Evolutionary conservation across 2,113 vertebrate genomes (phyloP), one percentile per base, ranked within the genome.

Genomic region (Sardina pilchardus): DNA sequence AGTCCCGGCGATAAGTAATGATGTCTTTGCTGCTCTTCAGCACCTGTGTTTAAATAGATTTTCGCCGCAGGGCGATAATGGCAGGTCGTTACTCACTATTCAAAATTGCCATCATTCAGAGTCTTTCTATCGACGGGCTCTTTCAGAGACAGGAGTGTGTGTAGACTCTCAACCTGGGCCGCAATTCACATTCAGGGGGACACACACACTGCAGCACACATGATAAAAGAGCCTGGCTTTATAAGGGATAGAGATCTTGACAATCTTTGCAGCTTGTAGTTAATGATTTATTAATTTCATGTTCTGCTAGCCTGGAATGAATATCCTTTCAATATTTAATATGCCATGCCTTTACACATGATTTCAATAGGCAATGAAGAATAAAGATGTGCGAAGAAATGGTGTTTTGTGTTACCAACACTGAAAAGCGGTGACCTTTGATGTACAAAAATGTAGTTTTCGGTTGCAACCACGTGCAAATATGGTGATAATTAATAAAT

Each of bases 291-390:
- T 95, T 94, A 85, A 93, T 90, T 88, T 88, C 87, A 89, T 92
- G 91, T 92, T 92, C 90, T 90, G 89, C 88, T 90, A 88, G 90
- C 87, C 86, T 85, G 82, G 88, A 93, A 95, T 91, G 87, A 91
- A 94, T 90, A 89, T 90, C 88, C 81, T 84, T 86, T 94, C 92
- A 93, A 94, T 94, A 93, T 92, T 93, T 94, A 84, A 94, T 93
- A 88, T 85, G 89, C 81, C 86, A n/a, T 56, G 50, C 88, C 85
- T 92, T 90, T 89, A 87, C 82, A 91, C 89, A 88, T 90, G 90
- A 89, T 92, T 91, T 87, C 84, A 90, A 91, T 88, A 91, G 87
- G 17, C 71, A 42, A 71, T 39, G 56, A 8, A 34, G 17, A 24
- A 53, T 36, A 43, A 6, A 12, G 50, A 82, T 47, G 81, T 10